Base-by-base conservation (phyloP, 1,140 invertebrate genomes). In the Pissodes strobi region DNA sequence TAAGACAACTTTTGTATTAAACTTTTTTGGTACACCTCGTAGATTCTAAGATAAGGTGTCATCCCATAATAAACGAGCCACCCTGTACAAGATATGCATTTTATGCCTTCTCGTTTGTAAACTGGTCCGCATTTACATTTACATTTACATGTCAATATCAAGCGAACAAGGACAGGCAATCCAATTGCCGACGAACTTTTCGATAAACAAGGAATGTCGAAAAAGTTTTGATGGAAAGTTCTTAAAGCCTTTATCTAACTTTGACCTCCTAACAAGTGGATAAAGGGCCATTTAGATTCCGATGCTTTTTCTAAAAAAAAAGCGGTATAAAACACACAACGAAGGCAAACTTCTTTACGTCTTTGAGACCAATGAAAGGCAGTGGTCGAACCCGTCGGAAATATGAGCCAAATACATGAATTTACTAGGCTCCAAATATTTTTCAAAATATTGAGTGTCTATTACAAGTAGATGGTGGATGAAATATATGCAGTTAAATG, bases 281-380 rank as follows among this genome's bases (percentile, higher is more conserved):
- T 45, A 45, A 45, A 45, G 41, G 41, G 41, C 41, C 41, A 45
- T 45, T 45, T 45, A 45, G 41, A 45, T 45, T 45, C 41, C 17
- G 19, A 45, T 15, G 12, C 41, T 45, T 45, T 45, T 45, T 45
- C 41, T 45, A 45, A 45, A 45, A 27, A 27, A 27, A 39, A 39
- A 45, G 17, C 41, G 13, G 18, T 45, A 45, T 45, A 45, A 45
- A 45, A 45, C 41, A 18, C 41, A 45, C 41, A 45, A 18, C 41
- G 17, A 21, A 18, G 10, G 41, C 5, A 45, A 45, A 45, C 41
- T 45, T 19, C 18, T 45, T 45, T 45, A 45, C 41, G 17, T 18
- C 17, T 18, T 45, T 21, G 15, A 10, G 19, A 21, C 41, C 19
- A 18, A 45, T 45, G 41, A 21, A 19, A 45, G 18, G 19, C 41